Conservation (phyloP, 2,797 vertebrate species). For the Cyclopterus lumpus region DNA sequence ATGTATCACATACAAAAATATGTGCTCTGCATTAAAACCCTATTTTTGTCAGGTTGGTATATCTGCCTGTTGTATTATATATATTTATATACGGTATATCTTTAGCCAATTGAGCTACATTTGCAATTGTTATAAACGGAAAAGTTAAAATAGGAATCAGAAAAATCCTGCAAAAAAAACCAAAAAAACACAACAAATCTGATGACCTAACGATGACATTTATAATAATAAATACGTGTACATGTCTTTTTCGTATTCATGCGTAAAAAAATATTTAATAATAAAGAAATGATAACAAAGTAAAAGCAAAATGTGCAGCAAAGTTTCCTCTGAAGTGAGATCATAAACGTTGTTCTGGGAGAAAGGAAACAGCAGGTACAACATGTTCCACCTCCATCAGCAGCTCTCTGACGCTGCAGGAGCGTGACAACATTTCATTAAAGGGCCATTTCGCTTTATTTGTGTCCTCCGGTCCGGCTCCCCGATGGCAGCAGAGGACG, state of each 20-base stretch:
- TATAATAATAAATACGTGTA: background rate
- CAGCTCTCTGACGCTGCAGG: background rate
- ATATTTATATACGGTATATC: background rate
- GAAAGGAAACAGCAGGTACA: conserved; percentile 17
- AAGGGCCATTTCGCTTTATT: background rate
- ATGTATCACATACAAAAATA: background rate
- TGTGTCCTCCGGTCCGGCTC: background rate
- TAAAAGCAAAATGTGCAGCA: background rate
- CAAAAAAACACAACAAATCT: too few species aligned
- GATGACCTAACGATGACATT: too few species aligned
- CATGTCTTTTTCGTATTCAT: background rate
- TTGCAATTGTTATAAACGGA: background rate
- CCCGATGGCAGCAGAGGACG: background rate
- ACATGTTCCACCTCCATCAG: background rate
- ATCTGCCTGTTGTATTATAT: background rate
- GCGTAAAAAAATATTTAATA: too few species aligned
- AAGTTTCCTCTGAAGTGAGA: background rate
- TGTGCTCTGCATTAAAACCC: background rate
- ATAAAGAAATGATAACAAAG: background rate
- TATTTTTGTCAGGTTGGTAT: background rate
- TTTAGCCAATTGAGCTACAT: background rate
- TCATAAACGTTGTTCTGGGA: background rate
- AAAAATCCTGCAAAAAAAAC: background rate
- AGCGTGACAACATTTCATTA: background rate
- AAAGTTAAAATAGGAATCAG: background rate